Percentiles rank a stretch among this genome's conserved stretches.
phyloP scores from a whole-genome alignment of 1,140 invertebrate genomes.

The Plectrocnemia conspersa region DNA sequence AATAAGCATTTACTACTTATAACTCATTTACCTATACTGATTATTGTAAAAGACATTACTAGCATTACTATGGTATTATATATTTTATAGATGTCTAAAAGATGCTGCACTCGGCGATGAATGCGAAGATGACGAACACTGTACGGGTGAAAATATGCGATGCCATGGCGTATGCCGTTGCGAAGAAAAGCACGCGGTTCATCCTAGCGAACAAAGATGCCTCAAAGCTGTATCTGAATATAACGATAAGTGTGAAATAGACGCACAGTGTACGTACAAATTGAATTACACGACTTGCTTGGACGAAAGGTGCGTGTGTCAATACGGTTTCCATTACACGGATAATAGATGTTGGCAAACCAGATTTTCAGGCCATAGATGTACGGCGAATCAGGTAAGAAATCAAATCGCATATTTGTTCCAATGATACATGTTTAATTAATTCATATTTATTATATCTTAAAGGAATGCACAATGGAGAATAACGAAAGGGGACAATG shows the following conservation, averaged over 20 bases:
- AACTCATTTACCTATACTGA: neutral
- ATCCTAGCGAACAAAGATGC: conserved; percentile 32
- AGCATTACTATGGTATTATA: neutral
- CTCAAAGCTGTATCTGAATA: conserved; percentile 27
- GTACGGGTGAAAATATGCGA: conserved; percentile 43
- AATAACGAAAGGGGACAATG: conserved; percentile 48
- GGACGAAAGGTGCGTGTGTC: conserved; percentile 18
- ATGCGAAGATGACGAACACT: conserved; percentile 49
- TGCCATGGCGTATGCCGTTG: conserved; percentile 46
- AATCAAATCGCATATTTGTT: neutral
- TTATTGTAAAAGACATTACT: neutral
- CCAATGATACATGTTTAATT: neutral
- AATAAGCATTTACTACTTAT: neutral
- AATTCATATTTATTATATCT: neutral
- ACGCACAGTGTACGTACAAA: conserved; percentile 21
- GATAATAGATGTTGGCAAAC: conserved; percentile 8
- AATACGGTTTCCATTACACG: conserved; percentile 15
- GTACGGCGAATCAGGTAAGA: conserved; percentile 19
- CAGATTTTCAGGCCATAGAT: conserved; percentile 18
- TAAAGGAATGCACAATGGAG: conserved; percentile 48
- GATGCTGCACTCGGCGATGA: conserved; percentile 44
- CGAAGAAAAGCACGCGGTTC: conserved; percentile 42
- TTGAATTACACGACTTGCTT: conserved; percentile 23
- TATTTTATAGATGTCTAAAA: conserved; percentile 42
- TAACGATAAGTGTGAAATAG: conserved; percentile 29